Percentiles rank a stretch among this genome's conserved stretches.
phyloP scores from a whole-genome alignment of 2,888 invertebrate species.

The Mycalesis mineus region DNA sequence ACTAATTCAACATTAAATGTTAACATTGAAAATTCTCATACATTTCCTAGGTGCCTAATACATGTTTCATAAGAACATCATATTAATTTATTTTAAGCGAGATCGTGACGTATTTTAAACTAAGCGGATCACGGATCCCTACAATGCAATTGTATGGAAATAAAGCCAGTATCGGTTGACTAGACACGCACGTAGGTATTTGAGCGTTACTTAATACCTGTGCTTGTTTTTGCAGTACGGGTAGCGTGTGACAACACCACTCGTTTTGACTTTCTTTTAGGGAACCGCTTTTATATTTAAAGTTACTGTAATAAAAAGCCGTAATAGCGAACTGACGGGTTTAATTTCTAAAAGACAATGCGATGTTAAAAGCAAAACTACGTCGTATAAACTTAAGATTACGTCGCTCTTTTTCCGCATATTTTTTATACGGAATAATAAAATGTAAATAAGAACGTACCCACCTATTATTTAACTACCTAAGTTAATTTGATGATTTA shows the following conservation, averaged over 20 bases:
- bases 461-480: no score
- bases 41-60: background rate
- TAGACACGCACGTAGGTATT: background rate
- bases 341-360: constrained; percentile 1
- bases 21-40: no score
- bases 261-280: constrained; percentile 11
- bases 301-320: background rate
- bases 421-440: background rate
- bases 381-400: background rate
- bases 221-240: background rate
- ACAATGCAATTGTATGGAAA: constrained; percentile 24
- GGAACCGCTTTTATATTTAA: constrained; percentile 6
- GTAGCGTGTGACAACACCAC: constrained; percentile 5
- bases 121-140: background rate
- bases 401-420: background rate
- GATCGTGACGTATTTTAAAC: constrained; percentile 5
- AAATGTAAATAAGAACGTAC: background rate
- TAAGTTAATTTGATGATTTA: no score
- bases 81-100: constrained; percentile 5
- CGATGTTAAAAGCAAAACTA: background rate
- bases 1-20: no score
- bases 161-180: constrained; percentile 8
- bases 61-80: constrained; percentile 8
- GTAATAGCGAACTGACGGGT: background rate
- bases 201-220: constrained; percentile 2